phyloP scores from a whole-genome alignment of 1,140 invertebrate genomes.

The Pantala flavescens region DNA sequence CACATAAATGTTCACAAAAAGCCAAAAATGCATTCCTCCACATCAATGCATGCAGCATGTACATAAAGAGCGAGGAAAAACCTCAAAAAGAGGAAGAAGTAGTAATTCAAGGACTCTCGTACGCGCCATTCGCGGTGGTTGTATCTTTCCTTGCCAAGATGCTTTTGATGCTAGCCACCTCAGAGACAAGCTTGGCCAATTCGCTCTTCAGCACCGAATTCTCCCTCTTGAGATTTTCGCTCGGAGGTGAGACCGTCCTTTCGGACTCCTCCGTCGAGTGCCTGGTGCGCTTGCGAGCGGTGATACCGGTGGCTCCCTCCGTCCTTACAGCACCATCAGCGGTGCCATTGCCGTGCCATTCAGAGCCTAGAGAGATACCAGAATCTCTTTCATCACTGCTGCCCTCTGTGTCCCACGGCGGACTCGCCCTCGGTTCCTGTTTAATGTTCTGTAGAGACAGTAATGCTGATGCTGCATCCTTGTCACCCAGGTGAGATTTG shows the following conservation, averaged over 20 bases:
- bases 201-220: conserved; percentile 67
- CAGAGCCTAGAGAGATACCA: conserved; percentile 69
- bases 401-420: conserved; percentile 71
- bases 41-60: not conserved
- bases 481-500: conserved; percentile 81
- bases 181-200: conserved; percentile 75
- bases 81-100: not conserved
- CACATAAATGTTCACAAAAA: not conserved
- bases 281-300: conserved; percentile 23
- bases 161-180: conserved; percentile 77
- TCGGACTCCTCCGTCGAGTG: conserved; percentile 24
- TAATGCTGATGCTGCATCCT: conserved; percentile 63
- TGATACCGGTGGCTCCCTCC: conserved; percentile 23
- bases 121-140: not conserved
- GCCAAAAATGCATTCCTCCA: not conserved
- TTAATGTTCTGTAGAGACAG: conserved; percentile 57
- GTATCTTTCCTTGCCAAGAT: conserved; percentile 32
- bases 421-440: conserved; percentile 63
- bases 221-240: conserved; percentile 48
- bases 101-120: not conserved
- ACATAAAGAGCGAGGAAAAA: not conserved
- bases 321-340: conserved; percentile 29
- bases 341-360: conserved; percentile 46
- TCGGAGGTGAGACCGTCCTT: conserved; percentile 30
- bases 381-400: conserved; percentile 80